Evolutionary conservation across 1,140 invertebrate species (phyloP).

Genomic region (Zaprionus inermis): DNA sequence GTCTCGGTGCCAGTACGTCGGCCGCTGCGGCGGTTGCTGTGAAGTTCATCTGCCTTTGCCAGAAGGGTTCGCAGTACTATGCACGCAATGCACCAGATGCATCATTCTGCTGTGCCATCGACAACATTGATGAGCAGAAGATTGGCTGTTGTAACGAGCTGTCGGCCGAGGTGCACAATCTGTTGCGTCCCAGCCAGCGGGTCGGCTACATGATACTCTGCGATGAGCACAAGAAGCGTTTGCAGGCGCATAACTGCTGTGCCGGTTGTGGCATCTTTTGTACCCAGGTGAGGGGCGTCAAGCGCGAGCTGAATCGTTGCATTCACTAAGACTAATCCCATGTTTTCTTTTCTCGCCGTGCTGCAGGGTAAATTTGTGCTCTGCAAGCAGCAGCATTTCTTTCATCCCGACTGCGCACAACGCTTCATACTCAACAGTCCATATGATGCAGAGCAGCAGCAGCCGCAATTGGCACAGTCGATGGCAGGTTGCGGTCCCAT

Average conservation of each 20-base stretch:
- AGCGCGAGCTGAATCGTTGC: background rate
- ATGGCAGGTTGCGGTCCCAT: constrained; percentile 44
- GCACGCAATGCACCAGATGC: constrained; percentile 72
- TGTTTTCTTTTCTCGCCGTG: background rate
- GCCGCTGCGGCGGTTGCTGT: constrained; percentile 16
- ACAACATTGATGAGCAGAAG: constrained; percentile 90
- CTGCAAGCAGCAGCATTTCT: constrained; percentile 83
- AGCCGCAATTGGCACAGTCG: background rate
- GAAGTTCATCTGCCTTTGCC: constrained; percentile 78
- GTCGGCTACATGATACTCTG: constrained; percentile 95
- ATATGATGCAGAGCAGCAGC: constrained; percentile 84
- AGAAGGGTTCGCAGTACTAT: constrained; percentile 78
- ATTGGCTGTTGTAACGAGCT: constrained; percentile 92
- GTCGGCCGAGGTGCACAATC: constrained; percentile 85
- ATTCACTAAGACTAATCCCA: background rate
- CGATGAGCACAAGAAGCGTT: constrained; percentile 90
- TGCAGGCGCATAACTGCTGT: constrained; percentile 94
- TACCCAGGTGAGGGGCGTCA: constrained; percentile 88
- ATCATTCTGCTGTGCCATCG: constrained; percentile 88
- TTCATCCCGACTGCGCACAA: constrained; percentile 81
- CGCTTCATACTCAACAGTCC: constrained; percentile 80
- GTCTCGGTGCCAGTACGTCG: constrained; percentile 55
- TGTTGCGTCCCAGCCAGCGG: constrained; percentile 90
- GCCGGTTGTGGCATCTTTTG: constrained; percentile 96
- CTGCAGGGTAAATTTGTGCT: constrained; percentile 80